Evolutionary conservation across 1,140 invertebrate species (phyloP), one percentile per base, ranked within the genome.

Genomic region (Orchesella cincta): DNA sequence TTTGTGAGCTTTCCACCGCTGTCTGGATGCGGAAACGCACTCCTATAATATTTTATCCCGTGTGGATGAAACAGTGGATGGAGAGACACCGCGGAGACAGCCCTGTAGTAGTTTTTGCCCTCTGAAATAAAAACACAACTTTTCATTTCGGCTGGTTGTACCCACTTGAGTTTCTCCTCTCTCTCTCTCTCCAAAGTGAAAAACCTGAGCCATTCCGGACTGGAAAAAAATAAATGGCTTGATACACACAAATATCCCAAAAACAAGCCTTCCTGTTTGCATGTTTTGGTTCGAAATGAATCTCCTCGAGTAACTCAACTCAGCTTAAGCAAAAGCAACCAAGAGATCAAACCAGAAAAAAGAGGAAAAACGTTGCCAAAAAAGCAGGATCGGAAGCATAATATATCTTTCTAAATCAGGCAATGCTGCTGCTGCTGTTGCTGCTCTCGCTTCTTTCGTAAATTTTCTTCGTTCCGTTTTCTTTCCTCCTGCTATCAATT

Each of bases 321-420:
- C 12, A 5, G 23, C 52, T 57, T 57, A 57, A 57, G 14, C 23
- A 57, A n/a, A n/a, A 57, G 23, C 52, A 57, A 26, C 52, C 52
- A 57, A 57, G 23, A 57, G 52, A 57, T 57, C 52, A 57, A 26
- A 26, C 52, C 5, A 57, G 52, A 57, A 57, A 57, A 57, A 23
- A n/a, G 23, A 23, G 14, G 5, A n/a, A 57, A 23, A 23, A 57
- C 14, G 52, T 57, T 57, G 52, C 52, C 52, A 57, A 57, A 57
- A 57, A 57, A 26, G 14, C 8, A 46, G 52, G 23, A 57, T 57
- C 8, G 52, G 23, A 57, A 57, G 52, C 23, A 26, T n/a, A 57
- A 57, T 57, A 57, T 57, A 57, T 57, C 52, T 57, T 57, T 57
- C 23, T 57, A 8, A 8, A 57, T 26, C 52, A 57, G 52, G 23